phyloP scores from a whole-genome alignment of 2,888 invertebrate genomes.

The Leptinotarsa tumamoca region DNA sequence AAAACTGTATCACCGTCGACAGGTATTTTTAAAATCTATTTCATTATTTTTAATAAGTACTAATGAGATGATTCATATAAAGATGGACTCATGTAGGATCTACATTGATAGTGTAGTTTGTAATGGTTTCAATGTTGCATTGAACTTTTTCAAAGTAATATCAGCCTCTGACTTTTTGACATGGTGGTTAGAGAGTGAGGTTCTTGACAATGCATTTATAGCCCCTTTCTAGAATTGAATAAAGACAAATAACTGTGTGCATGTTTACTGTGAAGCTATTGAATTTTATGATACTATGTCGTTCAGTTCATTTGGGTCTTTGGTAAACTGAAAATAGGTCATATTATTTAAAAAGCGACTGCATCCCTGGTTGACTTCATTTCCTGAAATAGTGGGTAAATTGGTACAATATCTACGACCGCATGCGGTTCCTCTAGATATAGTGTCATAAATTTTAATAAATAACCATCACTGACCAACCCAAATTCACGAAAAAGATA shows the following conservation, averaged over 20 bases:
- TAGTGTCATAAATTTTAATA: constrained; percentile 56
- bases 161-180: not conserved
- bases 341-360: not conserved
- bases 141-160: not conserved
- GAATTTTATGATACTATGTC: constrained; percentile 9
- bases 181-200: not conserved
- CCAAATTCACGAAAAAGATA: constrained; percentile 50
- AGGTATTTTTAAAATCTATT: too few relatives aligned
- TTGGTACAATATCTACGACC: constrained; percentile 48
- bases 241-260: not conserved
- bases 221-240: not conserved
- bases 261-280: not conserved
- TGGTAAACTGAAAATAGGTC: constrained; percentile 16
- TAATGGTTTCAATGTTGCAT: too few relatives aligned
- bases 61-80: too few relatives aligned
- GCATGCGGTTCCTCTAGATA: constrained; percentile 52
- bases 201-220: not conserved
- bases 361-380: constrained; percentile 14
- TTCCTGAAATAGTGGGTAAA: constrained; percentile 43
- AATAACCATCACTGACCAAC: constrained; percentile 45
- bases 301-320: not conserved
- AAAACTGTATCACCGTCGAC: too few relatives aligned
- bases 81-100: too few relatives aligned
- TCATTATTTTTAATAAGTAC: too few relatives aligned
- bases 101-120: too few relatives aligned